These are phyloP conservation scores for Cheilosia scutellata DNA, from an alignment of 2,888 invertebrate genomes.

Conservation along the genomic window DNA sequence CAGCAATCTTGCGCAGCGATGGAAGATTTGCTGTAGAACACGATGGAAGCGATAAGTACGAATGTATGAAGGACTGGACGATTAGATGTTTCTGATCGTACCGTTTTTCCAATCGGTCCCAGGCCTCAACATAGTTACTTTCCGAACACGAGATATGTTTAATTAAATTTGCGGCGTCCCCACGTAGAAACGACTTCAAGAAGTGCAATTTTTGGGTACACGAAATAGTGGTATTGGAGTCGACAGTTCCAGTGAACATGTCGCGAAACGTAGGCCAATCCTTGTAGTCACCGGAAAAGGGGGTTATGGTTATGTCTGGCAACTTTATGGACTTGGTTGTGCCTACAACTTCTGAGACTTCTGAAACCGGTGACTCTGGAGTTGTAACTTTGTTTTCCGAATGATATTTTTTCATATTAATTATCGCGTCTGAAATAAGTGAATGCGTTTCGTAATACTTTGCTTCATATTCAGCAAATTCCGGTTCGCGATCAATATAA, in stretches of 20 bases:
- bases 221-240: conserved; percentile 46
- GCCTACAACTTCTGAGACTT: not conserved
- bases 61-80: conserved; percentile 47
- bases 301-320: conserved; percentile 52
- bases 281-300: conserved; percentile 62
- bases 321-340: conserved; percentile 1
- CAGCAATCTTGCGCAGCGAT: conserved; percentile 9
- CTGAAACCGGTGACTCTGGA: not conserved
- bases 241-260: conserved; percentile 53
- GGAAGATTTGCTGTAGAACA: not conserved
- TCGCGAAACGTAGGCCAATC: conserved; percentile 68
- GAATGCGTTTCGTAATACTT: not conserved
- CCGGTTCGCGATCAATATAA: not conserved
- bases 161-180: conserved; percentile 58
- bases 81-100: conserved; percentile 55
- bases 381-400: no score
- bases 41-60: conserved; percentile 32
- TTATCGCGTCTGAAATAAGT: not conserved
- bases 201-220: conserved; percentile 64
- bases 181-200: conserved; percentile 56
- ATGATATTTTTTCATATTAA: no score
- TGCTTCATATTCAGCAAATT: not conserved
- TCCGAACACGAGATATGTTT: conserved; percentile 49
- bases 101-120: conserved; percentile 22
- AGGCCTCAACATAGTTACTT: not conserved